Percentiles rank a stretch among this genome's conserved stretches.
Evolutionary conservation across 1,140 invertebrate species (phyloP).

Genomic region (Hermatobates lingyangjiaoensis): DNA sequence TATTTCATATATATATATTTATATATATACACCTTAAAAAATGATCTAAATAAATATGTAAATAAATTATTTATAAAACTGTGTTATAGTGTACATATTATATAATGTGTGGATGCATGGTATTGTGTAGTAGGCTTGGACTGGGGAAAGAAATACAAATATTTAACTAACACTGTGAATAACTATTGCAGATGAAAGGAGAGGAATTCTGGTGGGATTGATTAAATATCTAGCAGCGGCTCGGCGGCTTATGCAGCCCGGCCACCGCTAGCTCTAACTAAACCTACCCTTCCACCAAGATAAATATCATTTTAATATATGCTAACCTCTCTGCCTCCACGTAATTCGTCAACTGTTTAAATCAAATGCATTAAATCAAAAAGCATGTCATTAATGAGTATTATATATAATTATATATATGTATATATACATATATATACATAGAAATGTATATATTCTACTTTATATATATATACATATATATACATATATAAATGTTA

Average conservation of each 20-base stretch:
- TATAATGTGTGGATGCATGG: constrained; percentile 13
- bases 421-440: constrained; percentile 2
- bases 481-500: neutral
- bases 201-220: constrained; percentile 10
- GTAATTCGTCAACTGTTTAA: constrained; percentile 22
- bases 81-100: constrained; percentile 9
- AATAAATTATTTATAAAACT: neutral
- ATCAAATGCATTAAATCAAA: constrained; percentile 15
- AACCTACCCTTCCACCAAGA: constrained; percentile 14
- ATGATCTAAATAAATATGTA: constrained; percentile 6
- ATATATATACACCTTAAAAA: neutral
- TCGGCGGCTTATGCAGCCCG: constrained; percentile 8
- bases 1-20: neutral
- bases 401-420: constrained; percentile 6
- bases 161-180: constrained; percentile 14
- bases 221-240: no score
- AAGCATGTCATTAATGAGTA: constrained; percentile 11
- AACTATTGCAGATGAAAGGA: constrained; percentile 15
- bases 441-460: neutral
- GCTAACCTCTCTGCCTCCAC: constrained; percentile 27
- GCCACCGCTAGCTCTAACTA: constrained; percentile 12
- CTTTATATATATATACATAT: neutral
- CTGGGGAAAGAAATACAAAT: constrained; percentile 11
- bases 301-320: constrained; percentile 12
- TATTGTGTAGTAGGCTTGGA: constrained; percentile 15